Base-by-base conservation (phyloP, 1,140 invertebrate species). In the Harpegnathos saltator region DNA sequence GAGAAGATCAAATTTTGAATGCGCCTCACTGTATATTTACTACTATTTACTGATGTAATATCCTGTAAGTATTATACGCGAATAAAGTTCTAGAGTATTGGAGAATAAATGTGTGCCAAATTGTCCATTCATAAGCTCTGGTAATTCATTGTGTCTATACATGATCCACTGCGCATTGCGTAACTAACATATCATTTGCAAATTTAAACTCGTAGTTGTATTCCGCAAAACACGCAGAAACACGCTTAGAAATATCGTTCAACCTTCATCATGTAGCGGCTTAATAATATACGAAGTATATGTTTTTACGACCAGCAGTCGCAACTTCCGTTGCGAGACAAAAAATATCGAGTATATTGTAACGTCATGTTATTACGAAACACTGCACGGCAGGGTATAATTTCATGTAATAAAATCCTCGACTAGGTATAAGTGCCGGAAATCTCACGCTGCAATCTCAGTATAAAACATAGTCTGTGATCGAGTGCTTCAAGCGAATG, bases 11-110 rank as follows among this genome's bases (percentile, higher is more conserved):
- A 24, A 5, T 80, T 58, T 80, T 19, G 12, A 33, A 14, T 26
- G 7, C 11, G n/a, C 58, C 17, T 44, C 38, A 24, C 11, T 59
- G 44, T 75, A 11, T 73, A 33, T 33, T 48, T 3, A 9, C 17
- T 63, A 63, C 11, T 24, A 24, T 66, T 72, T 22, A 15, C 3
- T 22, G 54, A 3, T 78, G 17, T 44, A 24, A 22, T n/a, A n/a
- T 17, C 58, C 44, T 24, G 15, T 19, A 69, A 54, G 9, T 12
- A 12, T 2, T 9, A 22, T 15, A 12, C 5, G 22, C 3, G 9
- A 80, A 80, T 71, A 80, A 80, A 80, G 44, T 58, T 19, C 44
- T 29, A 22, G 5, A 80, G 2, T 12, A 2, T 38, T 19, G 38
- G 48, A 22, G 50, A 24, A n/a, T n/a, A n/a, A 44, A 58, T 5